Conservation (phyloP, 1,140 invertebrate genomes). For the Callitettix versicolor region DNA sequence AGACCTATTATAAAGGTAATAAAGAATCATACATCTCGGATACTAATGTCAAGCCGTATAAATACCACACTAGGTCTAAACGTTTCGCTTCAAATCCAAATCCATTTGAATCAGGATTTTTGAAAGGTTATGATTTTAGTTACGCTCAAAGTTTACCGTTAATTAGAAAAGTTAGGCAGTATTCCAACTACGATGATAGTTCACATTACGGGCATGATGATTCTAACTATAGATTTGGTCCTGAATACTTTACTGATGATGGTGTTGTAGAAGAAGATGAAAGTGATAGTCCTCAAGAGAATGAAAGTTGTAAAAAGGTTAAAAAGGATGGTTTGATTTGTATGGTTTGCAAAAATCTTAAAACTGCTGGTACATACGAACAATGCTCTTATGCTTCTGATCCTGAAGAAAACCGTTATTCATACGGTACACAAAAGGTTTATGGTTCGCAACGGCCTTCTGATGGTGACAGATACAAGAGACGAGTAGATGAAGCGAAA, state of each 20-base stretch:
- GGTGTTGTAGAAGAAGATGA: slow-evolving; percentile 24
- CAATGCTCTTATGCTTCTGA: slow-evolving; percentile 55
- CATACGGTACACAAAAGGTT: slow-evolving; percentile 40
- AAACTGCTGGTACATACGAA: slow-evolving; percentile 57
- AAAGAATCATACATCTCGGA: slow-evolving; percentile 4
- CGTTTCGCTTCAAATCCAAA: not conserved
- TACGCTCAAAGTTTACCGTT: not conserved
- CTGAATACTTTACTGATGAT: slow-evolving; percentile 19
- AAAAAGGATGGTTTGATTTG: slow-evolving; percentile 51
- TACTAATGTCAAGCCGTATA: not conserved
- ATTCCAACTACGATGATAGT: slow-evolving; percentile 18
- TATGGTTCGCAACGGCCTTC: slow-evolving; percentile 30
- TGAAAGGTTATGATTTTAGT: not conserved
- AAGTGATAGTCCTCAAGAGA: slow-evolving; percentile 24
- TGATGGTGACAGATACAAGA: slow-evolving; percentile 3
- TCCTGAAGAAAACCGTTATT: slow-evolving; percentile 55
- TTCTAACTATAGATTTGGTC: slow-evolving; percentile 18
- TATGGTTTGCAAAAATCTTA: slow-evolving; percentile 50
- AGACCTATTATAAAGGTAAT: slow-evolving; percentile 13
- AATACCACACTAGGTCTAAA: not conserved
- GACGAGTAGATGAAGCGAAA: not conserved
- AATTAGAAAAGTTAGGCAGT: slow-evolving; percentile 17
- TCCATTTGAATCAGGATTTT: not conserved
- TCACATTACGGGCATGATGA: slow-evolving; percentile 11
- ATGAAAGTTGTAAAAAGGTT: slow-evolving; percentile 47